phyloP scores from a whole-genome alignment of 2,113 vertebrate species.

The Zapornia atra region DNA sequence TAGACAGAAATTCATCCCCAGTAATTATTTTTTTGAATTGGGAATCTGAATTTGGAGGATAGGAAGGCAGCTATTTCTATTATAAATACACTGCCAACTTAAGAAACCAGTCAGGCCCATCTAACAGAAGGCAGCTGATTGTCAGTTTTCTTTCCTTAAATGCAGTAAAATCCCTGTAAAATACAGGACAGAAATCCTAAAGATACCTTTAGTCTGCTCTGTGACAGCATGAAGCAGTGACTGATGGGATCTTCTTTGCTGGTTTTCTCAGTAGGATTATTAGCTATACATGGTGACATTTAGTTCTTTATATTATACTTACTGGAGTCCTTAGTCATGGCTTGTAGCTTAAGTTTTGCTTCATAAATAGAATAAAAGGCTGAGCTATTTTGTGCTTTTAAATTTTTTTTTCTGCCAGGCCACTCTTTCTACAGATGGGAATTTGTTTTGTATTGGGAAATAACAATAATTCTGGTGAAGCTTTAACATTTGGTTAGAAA shows the following conservation, averaged over 20 bases:
- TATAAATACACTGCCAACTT: background rate
- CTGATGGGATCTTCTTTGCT: slow-evolving; percentile 46
- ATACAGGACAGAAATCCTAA: slow-evolving; percentile 24
- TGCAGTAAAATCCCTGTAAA: slow-evolving; percentile 25
- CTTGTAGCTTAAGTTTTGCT: too few relatives aligned
- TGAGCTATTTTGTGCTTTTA: background rate
- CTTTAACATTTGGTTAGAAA: background rate
- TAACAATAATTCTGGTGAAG: background rate
- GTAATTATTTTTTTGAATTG: slow-evolving; percentile 44
- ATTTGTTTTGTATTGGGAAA: background rate
- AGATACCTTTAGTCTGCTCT: background rate
- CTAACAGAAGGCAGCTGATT: slow-evolving; percentile 12
- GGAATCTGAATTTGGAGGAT: background rate
- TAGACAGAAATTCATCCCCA: background rate
- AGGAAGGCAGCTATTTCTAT: background rate
- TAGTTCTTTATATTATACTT: slow-evolving; percentile 22
- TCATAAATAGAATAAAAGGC: slow-evolving; percentile 9
- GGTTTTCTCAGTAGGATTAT: slow-evolving; percentile 49
- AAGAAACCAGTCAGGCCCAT: slow-evolving; percentile 2
- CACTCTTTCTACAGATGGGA: background rate
- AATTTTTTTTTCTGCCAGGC: background rate
- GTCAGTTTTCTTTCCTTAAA: slow-evolving; percentile 16
- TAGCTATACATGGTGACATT: slow-evolving; percentile 12
- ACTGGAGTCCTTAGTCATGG: slow-evolving; percentile 15
- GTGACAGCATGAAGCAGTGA: slow-evolving; percentile 30